phyloP scores from a whole-genome alignment of 2,888 invertebrate species.

The Ophonus ardosiacus region DNA sequence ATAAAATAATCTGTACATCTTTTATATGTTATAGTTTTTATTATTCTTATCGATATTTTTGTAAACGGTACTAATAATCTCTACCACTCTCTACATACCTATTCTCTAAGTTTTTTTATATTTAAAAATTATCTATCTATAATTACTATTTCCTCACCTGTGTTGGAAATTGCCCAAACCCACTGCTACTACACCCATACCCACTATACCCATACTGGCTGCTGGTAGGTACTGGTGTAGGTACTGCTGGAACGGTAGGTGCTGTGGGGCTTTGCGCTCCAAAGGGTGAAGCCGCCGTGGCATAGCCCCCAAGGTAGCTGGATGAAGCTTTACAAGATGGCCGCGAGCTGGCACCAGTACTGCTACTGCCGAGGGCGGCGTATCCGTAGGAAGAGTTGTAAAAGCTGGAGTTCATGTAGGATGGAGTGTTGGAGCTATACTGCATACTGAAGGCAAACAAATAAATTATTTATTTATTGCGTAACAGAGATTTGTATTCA shows the following conservation, averaged over 20 bases:
- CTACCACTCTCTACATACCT: too few relatives aligned
- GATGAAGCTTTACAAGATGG: slow-evolving; percentile 80
- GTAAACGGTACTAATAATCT: too few relatives aligned
- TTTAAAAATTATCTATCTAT: too few relatives aligned
- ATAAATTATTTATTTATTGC: slow-evolving; percentile 9
- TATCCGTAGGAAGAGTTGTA: slow-evolving; percentile 75
- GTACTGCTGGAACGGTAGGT: slow-evolving; percentile 75
- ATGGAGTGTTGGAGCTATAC: slow-evolving; percentile 74
- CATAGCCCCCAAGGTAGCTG: slow-evolving; percentile 75
- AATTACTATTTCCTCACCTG: slow-evolving; percentile 75
- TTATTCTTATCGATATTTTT: too few relatives aligned
- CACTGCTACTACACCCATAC: slow-evolving; percentile 73
- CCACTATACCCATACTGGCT: slow-evolving; percentile 78
- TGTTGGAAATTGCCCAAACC: slow-evolving; percentile 78
- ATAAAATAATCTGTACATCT: too few relatives aligned
- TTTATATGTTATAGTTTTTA: too few relatives aligned
- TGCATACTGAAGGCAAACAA: slow-evolving; percentile 73
- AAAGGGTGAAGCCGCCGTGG: slow-evolving; percentile 73
- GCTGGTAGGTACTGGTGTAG: slow-evolving; percentile 75
- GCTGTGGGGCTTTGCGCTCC: slow-evolving; percentile 72
- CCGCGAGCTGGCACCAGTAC: slow-evolving; percentile 70
- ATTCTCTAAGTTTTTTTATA: too few relatives aligned
- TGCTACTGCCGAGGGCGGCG: slow-evolving; percentile 73
- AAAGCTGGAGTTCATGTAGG: slow-evolving; percentile 72
- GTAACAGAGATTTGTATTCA: too few relatives aligned